Evolutionary conservation across 2,797 vertebrate genomes (phyloP).

Genomic region (Echeneis naucrates): DNA sequence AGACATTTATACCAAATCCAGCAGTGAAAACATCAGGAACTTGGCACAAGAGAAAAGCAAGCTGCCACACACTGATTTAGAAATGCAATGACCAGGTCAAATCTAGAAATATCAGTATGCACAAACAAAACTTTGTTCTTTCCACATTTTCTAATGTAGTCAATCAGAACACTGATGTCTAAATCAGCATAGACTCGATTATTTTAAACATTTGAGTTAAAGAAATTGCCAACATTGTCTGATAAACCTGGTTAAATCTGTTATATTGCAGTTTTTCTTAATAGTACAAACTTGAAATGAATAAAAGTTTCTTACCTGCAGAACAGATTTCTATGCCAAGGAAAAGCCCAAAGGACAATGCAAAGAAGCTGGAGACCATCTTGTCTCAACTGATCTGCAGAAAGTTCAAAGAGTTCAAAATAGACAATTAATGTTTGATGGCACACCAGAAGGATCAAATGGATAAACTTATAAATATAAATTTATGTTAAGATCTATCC

Average conservation of each 20-base stretch:
- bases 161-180: not conserved
- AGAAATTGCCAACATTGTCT: not conserved
- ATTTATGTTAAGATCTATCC: not conserved
- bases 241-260: not conserved
- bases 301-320: slow-evolving; percentile 75
- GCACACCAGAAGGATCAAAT: not conserved
- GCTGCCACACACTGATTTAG: slow-evolving; percentile 43
- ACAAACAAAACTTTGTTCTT: not conserved
- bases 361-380: slow-evolving; percentile 57
- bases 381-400: slow-evolving; percentile 48
- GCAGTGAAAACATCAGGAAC: slow-evolving; percentile 64
- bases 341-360: slow-evolving; percentile 62
- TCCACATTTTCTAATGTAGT: not conserved
- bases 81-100: slow-evolving; percentile 57
- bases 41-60: slow-evolving; percentile 64
- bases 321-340: slow-evolving; percentile 63
- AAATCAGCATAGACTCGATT: not conserved
- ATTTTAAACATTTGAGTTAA: slow-evolving; percentile 3
- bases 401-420: slow-evolving; percentile 55
- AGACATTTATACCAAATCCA: slow-evolving; percentile 64
- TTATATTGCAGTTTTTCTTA: not conserved
- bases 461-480: slow-evolving; percentile 1
- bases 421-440: slow-evolving; percentile 7
- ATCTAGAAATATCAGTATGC: slow-evolving; percentile 25
- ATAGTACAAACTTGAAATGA: not conserved